These are phyloP conservation scores for Gymnodraco acuticeps DNA, from an alignment of 2,797 vertebrate species.

Conservation along the genomic window DNA sequence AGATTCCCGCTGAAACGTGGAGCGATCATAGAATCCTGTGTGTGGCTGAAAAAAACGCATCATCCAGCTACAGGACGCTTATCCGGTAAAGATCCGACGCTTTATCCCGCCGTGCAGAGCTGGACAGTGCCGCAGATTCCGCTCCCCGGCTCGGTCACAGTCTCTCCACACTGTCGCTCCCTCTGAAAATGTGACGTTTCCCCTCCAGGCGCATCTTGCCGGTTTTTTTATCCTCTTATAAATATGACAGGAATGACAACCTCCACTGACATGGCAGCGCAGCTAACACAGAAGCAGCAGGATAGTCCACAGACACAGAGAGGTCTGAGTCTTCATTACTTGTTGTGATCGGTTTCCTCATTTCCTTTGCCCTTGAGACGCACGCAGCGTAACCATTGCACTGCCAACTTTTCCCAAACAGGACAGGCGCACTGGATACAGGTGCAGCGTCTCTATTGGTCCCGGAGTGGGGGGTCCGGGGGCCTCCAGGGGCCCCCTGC, in stretches of 20 bases:
- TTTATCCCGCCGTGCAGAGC: slow-evolving; percentile 40
- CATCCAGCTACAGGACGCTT: slow-evolving; percentile 47
- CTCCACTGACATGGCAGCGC: slow-evolving; percentile 49
- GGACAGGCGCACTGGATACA: slow-evolving; percentile 80
- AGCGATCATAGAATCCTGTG: slow-evolving; percentile 58
- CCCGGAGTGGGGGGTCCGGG: slow-evolving; percentile 19
- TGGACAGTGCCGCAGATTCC: slow-evolving; percentile 65
- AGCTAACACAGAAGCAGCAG: slow-evolving; percentile 34
- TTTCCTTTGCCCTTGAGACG: slow-evolving; percentile 85
- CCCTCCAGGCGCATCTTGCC: slow-evolving; percentile 64
- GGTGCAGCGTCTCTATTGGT: slow-evolving; percentile 75
- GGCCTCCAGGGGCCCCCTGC: slow-evolving; percentile 20
- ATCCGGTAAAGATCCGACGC: slow-evolving; percentile 53
- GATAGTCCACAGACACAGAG: slow-evolving; percentile 15
- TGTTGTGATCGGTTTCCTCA: slow-evolving; percentile 70
- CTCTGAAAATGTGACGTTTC: slow-evolving; percentile 74
- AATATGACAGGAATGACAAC: slow-evolving; percentile 55
- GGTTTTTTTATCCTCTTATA: slow-evolving; percentile 40
- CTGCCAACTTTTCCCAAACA: slow-evolving; percentile 82
- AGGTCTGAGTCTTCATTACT: slow-evolving; percentile 60
- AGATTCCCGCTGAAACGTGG: slow-evolving; percentile 61
- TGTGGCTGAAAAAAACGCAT: slow-evolving; percentile 22
- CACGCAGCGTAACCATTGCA: slow-evolving; percentile 80
- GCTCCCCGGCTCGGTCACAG: slow-evolving; percentile 61
- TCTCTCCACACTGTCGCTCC: slow-evolving; percentile 62